Evolutionary conservation across 2,888 invertebrate species (phyloP), one percentile per base, ranked within the genome.

Genomic region (Anodontia alba): DNA sequence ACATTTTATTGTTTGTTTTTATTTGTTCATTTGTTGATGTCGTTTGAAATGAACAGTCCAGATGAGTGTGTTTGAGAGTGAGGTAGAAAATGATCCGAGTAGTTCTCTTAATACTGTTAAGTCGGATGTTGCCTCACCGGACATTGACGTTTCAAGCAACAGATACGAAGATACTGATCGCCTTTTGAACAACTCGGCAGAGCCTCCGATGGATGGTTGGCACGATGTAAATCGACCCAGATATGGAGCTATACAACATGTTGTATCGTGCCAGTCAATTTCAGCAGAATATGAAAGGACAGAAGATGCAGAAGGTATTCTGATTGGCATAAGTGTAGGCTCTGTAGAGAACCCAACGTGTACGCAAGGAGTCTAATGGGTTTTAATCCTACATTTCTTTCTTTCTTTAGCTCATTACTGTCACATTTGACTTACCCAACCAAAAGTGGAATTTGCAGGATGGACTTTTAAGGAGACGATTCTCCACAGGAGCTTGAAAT

Each of bases 221-320:
- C 62, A 29, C 12, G 62, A 62, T 33, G 62, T 62, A 8, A 62
- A 62, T 33, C 31, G 33, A 1, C 10, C 15, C 10, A 62, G 33
- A 15, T 62, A 62, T 33, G 62, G 62, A 17, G 17, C 62, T 8
- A 62, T 62, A 15, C 62, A 62, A 29, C 62, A 33, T 62, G 62
- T 62, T 33, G 33, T 17, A 20, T 62, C 62, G 17, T 23, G 23
- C 8, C 69, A 69, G 29, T 69, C 69, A 7, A 69, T 69, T 29
- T 38, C 69, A 17, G 42, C 69, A 26, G 69, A 69, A 69, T 69
- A 69, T 43, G 69, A 69, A 29, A 69, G 69, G 29, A 33, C 43
- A 23, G 69, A 8, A 26, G 46, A 46, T 43, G 69, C 62, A 10
- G 62, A 62, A 33, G 62, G 62, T 62, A 57, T 57, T 15, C 15